Evolutionary conservation across 2,797 vertebrate species (phyloP), one percentile per base, ranked within the genome.

Genomic region (Remorina albescens): DNA sequence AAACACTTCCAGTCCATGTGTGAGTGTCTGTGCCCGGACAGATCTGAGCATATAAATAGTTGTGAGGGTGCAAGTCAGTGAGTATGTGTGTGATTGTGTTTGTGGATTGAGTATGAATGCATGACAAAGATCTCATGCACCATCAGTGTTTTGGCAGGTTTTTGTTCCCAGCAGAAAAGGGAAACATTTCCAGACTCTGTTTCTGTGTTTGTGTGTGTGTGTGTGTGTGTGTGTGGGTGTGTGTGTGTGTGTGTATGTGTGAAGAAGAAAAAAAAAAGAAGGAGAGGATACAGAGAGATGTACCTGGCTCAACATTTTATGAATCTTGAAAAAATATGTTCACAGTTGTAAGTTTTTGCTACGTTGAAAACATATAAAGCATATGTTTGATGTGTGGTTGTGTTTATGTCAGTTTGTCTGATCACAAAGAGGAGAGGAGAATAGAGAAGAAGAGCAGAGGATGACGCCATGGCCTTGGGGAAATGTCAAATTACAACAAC

Each of bases 401-500:
- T 46, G 15, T 67, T 3, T 73, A 37, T 47, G 21, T 53, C 44
- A 47, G 54, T 69, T 55, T 9, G 4, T 56, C 53, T 56, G 55
- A 80, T 68, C 49, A 30, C 63, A 69, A 8, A 16, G 42, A 54
- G 30, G 41, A n/a, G 30, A 64, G 49, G 46, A n/a, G 39, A 51
- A 16, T 23, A n/a, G 12, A 79, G 23, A 10, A 79, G 13, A 32
- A 9, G 23, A 53, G 49, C 32, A 15, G 30, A 30, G 25, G 32
- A 78, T 67, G 68, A 77, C 34, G 23, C 18, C 34, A 57, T 21
- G 34, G 78, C 66, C 79, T 78, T 55, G 26, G 63, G 44, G 74
- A 76, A 82, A 78, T 78, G 72, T 87, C 66, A 81, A 46, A 77
- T 80, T 71, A 78, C 76, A 77, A 76, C 66, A 86, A 77, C 73